Percentiles rank a stretch among this genome's conserved stretches.
Evolutionary conservation across 2,888 invertebrate species (phyloP).

Genomic region (Synanthedon formicaeformis): DNA sequence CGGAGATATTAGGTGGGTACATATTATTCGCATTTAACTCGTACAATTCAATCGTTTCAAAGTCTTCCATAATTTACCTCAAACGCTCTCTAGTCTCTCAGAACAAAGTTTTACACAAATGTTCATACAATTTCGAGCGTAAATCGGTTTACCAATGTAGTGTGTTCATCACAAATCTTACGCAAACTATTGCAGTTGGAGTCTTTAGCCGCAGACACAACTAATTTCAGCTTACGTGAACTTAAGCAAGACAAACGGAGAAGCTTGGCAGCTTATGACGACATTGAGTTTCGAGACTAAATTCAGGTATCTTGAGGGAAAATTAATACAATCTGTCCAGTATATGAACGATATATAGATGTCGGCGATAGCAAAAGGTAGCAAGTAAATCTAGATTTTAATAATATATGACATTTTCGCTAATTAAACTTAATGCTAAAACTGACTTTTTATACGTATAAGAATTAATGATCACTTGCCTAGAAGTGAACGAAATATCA

Average conservation of each 20-base stretch:
- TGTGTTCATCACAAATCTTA: constrained; percentile 2
- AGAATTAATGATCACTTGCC: too few relatives aligned
- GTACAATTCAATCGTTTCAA: neutral
- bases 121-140: neutral
- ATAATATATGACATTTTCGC: too few relatives aligned
- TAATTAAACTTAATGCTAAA: too few relatives aligned
- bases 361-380: too few relatives aligned
- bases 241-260: constrained; percentile 40
- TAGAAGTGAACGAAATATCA: too few relatives aligned
- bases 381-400: too few relatives aligned
- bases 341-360: too few relatives aligned
- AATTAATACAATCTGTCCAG: constrained; percentile 3
- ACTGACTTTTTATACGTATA: too few relatives aligned
- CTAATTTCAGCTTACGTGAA: constrained; percentile 35
- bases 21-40: neutral
- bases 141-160: neutral
- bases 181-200: constrained; percentile 1
- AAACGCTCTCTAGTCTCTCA: neutral
- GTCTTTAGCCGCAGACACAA: constrained; percentile 15
- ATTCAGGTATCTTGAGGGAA: constrained; percentile 27
- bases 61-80: neutral
- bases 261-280: constrained; percentile 40
- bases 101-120: neutral
- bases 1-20: too few relatives aligned
- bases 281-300: constrained; percentile 36